Conservation (phyloP, 2,888 invertebrate species). For the Cotesia congregata region DNA sequence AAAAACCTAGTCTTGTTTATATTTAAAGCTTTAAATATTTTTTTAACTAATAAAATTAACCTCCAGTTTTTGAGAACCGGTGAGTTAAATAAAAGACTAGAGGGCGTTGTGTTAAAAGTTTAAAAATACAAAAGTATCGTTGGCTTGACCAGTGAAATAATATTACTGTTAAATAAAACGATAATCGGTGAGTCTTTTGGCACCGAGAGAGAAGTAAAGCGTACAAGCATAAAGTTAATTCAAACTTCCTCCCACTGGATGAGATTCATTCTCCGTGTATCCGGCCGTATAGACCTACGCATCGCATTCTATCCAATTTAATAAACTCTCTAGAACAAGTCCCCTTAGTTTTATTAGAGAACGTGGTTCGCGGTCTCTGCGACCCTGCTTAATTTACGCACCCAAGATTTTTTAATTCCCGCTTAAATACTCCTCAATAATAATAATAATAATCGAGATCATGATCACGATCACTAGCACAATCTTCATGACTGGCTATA, state of each 20-base stretch:
- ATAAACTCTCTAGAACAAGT: constrained; percentile 63
- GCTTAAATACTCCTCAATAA: background rate
- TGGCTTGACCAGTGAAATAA: no score
- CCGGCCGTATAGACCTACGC: constrained; percentile 66
- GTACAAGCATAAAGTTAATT: constrained; percentile 63
- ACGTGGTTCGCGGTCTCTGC: constrained; percentile 27
- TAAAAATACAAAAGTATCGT: no score
- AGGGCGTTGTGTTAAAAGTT: no score
- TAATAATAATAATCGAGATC: background rate
- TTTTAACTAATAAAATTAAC: no score
- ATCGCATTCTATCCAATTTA: constrained; percentile 69
- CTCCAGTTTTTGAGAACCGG: no score
- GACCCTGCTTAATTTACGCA: constrained; percentile 7
- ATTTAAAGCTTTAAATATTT: no score
- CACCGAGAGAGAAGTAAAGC: constrained; percentile 26
- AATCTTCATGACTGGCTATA: background rate
- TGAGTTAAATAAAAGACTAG: no score
- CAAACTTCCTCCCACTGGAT: constrained; percentile 68
- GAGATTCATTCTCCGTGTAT: constrained; percentile 69
- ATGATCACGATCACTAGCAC: background rate
- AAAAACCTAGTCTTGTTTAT: no score
- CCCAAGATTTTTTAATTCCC: constrained; percentile 15
- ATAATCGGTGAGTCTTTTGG: constrained; percentile 1
- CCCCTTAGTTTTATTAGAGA: constrained; percentile 25
- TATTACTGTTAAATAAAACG: background rate